These are phyloP conservation scores for Ctenoplectra terminalis DNA, from an alignment of 1,140 invertebrate species.

Conservation along the genomic window DNA sequence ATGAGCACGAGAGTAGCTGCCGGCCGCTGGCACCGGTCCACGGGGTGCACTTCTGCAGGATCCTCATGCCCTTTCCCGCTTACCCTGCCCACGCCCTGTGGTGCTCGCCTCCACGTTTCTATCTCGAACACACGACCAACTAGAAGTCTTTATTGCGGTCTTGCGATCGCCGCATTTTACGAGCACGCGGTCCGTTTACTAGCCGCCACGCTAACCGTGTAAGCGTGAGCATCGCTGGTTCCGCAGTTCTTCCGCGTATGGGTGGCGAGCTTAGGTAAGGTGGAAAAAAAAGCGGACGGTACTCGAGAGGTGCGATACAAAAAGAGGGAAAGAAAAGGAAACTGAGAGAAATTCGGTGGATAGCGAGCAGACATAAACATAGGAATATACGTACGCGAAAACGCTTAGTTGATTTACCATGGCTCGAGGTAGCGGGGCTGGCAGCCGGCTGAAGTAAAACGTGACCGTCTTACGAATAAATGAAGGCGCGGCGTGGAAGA, in stretches of 20 bases:
- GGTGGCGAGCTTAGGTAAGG: background rate
- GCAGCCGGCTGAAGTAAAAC: slow-evolving; percentile 42
- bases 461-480: slow-evolving; percentile 54
- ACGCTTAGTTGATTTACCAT: slow-evolving; percentile 48
- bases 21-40: slow-evolving; percentile 45
- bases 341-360: background rate
- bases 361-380: slow-evolving; percentile 39
- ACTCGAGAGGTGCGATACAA: background rate
- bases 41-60: slow-evolving; percentile 50
- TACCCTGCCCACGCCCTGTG: background rate
- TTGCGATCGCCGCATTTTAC: slow-evolving; percentile 70
- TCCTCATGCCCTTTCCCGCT: slow-evolving; percentile 14
- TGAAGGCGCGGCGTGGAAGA: background rate
- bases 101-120: background rate
- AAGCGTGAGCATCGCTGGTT: background rate
- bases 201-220: slow-evolving; percentile 31
- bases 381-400: slow-evolving; percentile 31
- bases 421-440: slow-evolving; percentile 22
- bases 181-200: slow-evolving; percentile 57
- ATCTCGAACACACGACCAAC: slow-evolving; percentile 34
- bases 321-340: background rate
- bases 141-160: slow-evolving; percentile 68
- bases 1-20: slow-evolving; percentile 42
- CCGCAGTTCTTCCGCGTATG: background rate
- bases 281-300: background rate